Conservation (phyloP, 2,797 vertebrate genomes). For the Enteromius fasciolatus region DNA sequence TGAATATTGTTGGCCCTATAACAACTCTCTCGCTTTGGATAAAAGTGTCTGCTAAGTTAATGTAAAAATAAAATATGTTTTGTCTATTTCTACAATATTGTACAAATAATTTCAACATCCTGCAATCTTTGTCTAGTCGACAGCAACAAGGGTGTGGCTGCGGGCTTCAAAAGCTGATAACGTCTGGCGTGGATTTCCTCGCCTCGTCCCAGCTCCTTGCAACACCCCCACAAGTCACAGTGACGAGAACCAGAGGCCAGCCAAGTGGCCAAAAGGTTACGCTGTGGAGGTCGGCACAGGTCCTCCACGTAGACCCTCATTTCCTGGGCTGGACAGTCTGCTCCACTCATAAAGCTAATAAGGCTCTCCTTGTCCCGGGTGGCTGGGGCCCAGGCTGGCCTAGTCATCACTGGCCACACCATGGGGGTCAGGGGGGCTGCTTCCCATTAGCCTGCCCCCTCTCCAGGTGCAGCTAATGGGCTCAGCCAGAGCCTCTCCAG, state of each 20-base stretch:
- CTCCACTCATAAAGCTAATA: conserved; percentile 90
- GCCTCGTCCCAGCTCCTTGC: conserved; percentile 10
- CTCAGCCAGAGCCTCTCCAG: conserved; percentile 76
- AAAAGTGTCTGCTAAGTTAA: not conserved
- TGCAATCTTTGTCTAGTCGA: not conserved
- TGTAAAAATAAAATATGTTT: not conserved
- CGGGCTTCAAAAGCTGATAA: conserved; percentile 22
- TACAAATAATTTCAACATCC: not conserved
- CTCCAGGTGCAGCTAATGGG: conserved; percentile 91
- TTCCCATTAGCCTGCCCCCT: conserved; percentile 82
- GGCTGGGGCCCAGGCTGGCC: conserved; percentile 67
- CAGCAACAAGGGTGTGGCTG: not conserved
- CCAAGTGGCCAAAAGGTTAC: conserved; percentile 81
- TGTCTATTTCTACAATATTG: not conserved
- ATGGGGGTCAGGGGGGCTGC: conserved; percentile 74
- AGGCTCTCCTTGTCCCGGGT: conserved; percentile 80
- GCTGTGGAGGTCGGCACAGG: conserved; percentile 75
- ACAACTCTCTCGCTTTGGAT: not conserved
- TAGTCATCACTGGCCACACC: conserved; percentile 71
- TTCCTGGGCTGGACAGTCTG: conserved; percentile 89
- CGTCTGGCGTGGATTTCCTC: conserved; percentile 49
- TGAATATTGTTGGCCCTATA: not conserved
- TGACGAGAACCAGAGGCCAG: conserved; percentile 86
- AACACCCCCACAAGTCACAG: conserved; percentile 63
- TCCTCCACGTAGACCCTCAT: conserved; percentile 84